Evolutionary conservation across 2,113 vertebrate species (phyloP).

Genomic region (Fulmarus glacialis): DNA sequence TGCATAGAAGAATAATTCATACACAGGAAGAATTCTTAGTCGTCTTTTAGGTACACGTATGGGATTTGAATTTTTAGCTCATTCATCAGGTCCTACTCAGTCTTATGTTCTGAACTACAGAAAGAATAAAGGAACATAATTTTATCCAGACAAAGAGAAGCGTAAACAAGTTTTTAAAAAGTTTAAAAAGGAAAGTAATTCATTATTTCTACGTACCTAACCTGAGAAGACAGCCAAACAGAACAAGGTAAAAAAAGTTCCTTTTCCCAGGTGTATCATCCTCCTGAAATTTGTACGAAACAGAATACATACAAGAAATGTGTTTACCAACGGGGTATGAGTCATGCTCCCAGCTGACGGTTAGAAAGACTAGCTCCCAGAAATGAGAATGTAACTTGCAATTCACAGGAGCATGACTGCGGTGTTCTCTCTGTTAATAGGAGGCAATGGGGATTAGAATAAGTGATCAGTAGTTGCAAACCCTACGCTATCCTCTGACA

Average conservation of each 20-base stretch:
- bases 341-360: constrained; percentile 2
- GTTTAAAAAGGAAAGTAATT: neutral
- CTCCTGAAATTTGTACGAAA: neutral
- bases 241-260: neutral
- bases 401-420: neutral
- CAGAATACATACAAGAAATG: neutral
- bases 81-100: neutral
- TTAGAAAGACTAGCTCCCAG: neutral
- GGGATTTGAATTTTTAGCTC: neutral
- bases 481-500: neutral
- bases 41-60: neutral
- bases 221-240: neutral
- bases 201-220: neutral
- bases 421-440: neutral
- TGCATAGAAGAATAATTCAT: neutral
- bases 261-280: neutral
- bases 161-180: neutral
- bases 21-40: neutral
- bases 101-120: neutral
- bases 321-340: neutral
- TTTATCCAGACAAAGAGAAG: neutral
- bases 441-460: neutral
- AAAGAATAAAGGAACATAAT: neutral
- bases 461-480: neutral
- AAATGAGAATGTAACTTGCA: neutral